phyloP scores from a whole-genome alignment of 2,113 vertebrate species.

The Nansenia antarctica region DNA sequence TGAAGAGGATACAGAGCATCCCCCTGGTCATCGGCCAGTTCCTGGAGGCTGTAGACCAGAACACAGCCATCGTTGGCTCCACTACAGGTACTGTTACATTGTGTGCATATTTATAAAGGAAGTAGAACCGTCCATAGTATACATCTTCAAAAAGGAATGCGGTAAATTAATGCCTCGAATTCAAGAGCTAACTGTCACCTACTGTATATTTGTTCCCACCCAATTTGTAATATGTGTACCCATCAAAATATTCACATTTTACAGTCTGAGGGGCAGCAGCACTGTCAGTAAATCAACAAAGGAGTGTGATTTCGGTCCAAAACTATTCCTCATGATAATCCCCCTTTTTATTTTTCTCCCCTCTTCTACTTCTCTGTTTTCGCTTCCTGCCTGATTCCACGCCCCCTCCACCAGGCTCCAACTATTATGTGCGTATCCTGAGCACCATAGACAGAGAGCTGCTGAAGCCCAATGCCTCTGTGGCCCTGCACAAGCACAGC shows the following conservation, averaged over 20 bases:
- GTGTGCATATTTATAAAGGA: no score
- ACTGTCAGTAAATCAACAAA: no score
- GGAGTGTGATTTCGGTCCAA: no score
- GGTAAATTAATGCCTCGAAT: no score
- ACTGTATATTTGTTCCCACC: no score
- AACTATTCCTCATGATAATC: no score
- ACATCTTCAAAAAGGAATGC: no score
- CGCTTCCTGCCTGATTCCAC: neutral
- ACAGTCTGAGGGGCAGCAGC: no score
- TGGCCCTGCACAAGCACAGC: slow-evolving; percentile 96
- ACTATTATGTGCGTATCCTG: slow-evolving; percentile 93
- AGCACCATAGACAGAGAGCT: slow-evolving; percentile 96
- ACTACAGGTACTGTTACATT: slow-evolving; percentile 85
- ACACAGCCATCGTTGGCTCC: slow-evolving; percentile 93
- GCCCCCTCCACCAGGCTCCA: slow-evolving; percentile 77
- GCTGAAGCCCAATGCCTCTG: slow-evolving; percentile 93
- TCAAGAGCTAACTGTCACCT: no score
- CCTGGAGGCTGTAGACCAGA: slow-evolving; percentile 93
- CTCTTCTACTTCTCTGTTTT: neutral
- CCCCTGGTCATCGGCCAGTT: slow-evolving; percentile 94
- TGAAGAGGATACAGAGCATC: slow-evolving; percentile 95
- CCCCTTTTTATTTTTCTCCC: neutral
- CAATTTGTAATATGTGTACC: no score
- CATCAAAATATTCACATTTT: no score
- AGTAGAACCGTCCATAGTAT: no score